phyloP scores from a whole-genome alignment of 53 echinoderm and acorn worm genomes.

The Henricia sp. region DNA sequence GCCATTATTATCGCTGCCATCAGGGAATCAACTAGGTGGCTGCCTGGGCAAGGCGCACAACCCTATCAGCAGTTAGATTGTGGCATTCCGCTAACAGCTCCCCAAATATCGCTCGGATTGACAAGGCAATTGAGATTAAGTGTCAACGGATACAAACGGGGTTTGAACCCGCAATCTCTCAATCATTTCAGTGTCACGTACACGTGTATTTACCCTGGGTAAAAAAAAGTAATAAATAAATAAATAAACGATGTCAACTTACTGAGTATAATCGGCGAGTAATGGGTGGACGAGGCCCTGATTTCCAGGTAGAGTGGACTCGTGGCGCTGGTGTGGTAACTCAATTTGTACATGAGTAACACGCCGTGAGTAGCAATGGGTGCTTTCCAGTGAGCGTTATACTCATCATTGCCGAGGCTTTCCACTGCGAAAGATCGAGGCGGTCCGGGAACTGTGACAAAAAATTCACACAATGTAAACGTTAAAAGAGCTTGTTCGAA shows the following conservation, averaged over 20 bases:
- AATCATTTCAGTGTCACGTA: no score
- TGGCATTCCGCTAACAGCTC: no score
- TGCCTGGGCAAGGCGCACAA: no score
- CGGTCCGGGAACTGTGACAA: conserved; percentile 76
- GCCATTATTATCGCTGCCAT: no score
- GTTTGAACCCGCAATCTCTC: no score
- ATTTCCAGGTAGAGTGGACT: conserved; percentile 66
- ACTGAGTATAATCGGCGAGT: conserved; percentile 73
- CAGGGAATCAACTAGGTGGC: no score
- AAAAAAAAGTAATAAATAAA: neutral
- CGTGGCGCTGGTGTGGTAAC: conserved; percentile 65
- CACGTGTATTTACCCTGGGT: no score
- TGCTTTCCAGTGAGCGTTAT: conserved; percentile 74
- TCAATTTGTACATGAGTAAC: conserved; percentile 68
- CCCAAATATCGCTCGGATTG: no score
- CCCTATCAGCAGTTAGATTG: no score
- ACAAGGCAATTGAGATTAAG: no score
- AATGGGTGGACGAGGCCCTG: conserved; percentile 47
- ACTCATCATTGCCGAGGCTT: conserved; percentile 44
- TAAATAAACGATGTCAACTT: conserved; percentile 55
- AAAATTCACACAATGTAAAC: neutral
- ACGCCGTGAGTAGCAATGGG: conserved; percentile 83
- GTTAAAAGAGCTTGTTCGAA: no score
- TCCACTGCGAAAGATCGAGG: conserved; percentile 71
- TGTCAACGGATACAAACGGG: no score